Base-by-base conservation (phyloP, 2,113 vertebrate species). In the Pteropus alecto region DNA sequence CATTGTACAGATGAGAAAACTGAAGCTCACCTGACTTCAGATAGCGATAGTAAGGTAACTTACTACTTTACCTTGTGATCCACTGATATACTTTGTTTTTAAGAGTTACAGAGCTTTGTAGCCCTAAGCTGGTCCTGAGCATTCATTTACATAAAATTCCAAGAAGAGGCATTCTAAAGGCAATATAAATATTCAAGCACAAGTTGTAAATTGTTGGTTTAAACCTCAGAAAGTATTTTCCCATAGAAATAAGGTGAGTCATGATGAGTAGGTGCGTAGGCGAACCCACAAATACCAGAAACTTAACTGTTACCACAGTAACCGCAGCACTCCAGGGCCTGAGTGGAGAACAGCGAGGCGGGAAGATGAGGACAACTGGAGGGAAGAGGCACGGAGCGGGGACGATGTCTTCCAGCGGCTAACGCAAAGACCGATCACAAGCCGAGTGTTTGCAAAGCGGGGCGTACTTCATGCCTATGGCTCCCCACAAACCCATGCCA, bases 181-280 rank as follows among this genome's bases (percentile, higher is more conserved):
- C 54, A 67, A 26, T 12, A 35, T 18, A 91, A 63, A 51, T 70
- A 46, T 71, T 77, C 24, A 1, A 73, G 24, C 24, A 48, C 86
- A 93, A 87, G 70, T 26, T 68, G 43, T 78, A 93, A 86, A 86
- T 60, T 43, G 60, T 58, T 63, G 56, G 33, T 54, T 86, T 60
- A 92, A 89, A 95, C 78, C 63, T 74, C 87, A 85, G 87, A 73
- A 56, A 85, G 28, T 24, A 51, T 67, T 96, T 93, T 86, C 82
- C 94, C 65, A 24, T 5, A 76, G 60, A 73, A 93, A 83, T 58
- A 48, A 35, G 0, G 0, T 70, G 58, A 95, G 74, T 95, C 88
- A 76, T 7, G 33, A 33, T 58, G 68, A 92, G 54, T 65, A 58
- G 83, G 84, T 76, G n/a, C 9, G 5, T 15, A 43, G 35, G 70